Percentiles rank a stretch among this genome's conserved stretches.
Evolutionary conservation across 2,888 invertebrate genomes (phyloP).

Genomic region (Nipponacmea schrenckii): DNA sequence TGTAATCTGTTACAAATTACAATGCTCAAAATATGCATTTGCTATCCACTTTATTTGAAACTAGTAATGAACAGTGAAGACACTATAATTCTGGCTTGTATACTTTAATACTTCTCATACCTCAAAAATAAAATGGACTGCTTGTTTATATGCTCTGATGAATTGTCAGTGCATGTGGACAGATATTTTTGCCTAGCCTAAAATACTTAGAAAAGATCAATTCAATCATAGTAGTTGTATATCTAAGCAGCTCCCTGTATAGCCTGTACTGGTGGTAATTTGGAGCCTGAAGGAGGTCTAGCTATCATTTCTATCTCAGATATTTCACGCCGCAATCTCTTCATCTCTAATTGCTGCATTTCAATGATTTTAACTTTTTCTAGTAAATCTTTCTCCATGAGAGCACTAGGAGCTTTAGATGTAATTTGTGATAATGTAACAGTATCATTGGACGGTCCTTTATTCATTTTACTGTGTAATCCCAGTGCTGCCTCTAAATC

Average conservation of each 20-base stretch:
- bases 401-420: conserved; percentile 63
- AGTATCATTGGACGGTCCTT: conserved; percentile 38
- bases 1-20: too few species aligned
- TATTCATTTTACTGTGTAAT: conserved; percentile 61
- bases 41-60: too few species aligned
- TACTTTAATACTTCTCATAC: too few species aligned
- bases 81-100: too few species aligned
- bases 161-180: too few species aligned
- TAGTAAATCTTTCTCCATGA: conserved; percentile 76
- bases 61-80: too few species aligned
- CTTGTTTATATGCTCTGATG: too few species aligned
- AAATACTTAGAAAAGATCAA: too few species aligned
- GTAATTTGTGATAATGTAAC: conserved; percentile 49
- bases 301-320: conserved; percentile 49
- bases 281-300: conserved; percentile 46
- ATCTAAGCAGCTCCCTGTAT: conserved; percentile 25
- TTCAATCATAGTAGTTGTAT: too few species aligned
- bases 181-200: too few species aligned
- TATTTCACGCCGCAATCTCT: conserved; percentile 61
- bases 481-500: conserved; percentile 76
- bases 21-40: too few species aligned
- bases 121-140: too few species aligned
- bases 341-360: conserved; percentile 70
- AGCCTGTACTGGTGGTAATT: conserved; percentile 48
- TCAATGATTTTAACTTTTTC: conserved; percentile 70